These are phyloP conservation scores for Chloroceryle aenea DNA, from an alignment of 2,113 vertebrate species.

Conservation along the genomic window DNA sequence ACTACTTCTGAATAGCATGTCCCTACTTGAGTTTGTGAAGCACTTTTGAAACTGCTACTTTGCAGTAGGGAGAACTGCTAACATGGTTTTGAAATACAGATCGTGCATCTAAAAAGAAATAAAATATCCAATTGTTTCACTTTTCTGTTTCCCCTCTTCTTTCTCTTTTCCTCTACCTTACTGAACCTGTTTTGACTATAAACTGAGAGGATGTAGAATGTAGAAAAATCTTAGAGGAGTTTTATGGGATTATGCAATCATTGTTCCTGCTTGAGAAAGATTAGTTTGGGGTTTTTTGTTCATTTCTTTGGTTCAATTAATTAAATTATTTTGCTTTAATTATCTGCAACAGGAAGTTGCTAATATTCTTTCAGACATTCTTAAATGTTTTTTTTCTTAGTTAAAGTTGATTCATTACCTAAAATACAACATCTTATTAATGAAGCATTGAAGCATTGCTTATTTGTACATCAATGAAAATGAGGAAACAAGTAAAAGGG, in stretches of 20 bases:
- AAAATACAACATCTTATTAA: background rate
- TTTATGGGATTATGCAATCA: background rate
- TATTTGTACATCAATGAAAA: background rate
- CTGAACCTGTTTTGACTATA: background rate
- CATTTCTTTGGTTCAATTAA: background rate
- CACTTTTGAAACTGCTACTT: background rate
- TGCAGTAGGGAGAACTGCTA: background rate
- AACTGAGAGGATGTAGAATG: fast-evolving
- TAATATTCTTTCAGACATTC: background rate
- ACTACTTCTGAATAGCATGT: background rate
- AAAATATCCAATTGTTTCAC: background rate
- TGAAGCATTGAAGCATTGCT: background rate
- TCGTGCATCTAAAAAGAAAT: background rate
- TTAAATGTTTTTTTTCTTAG: background rate
- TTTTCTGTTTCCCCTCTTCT: background rate
- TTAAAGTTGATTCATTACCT: background rate
- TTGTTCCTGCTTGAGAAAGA: background rate
- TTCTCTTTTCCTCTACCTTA: background rate
- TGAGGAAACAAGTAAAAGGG: background rate
- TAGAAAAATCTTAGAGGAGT: background rate
- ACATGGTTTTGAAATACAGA: background rate
- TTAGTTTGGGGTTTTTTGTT: background rate
- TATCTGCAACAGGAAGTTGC: background rate
- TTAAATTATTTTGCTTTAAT: background rate
- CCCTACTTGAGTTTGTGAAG: background rate